Percentiles rank a stretch among this genome's conserved stretches.
Evolutionary conservation across 30 jellyfish, hydroid and myxozoan genomes (phyloP).

Genomic region (Sanderia malayensis): DNA sequence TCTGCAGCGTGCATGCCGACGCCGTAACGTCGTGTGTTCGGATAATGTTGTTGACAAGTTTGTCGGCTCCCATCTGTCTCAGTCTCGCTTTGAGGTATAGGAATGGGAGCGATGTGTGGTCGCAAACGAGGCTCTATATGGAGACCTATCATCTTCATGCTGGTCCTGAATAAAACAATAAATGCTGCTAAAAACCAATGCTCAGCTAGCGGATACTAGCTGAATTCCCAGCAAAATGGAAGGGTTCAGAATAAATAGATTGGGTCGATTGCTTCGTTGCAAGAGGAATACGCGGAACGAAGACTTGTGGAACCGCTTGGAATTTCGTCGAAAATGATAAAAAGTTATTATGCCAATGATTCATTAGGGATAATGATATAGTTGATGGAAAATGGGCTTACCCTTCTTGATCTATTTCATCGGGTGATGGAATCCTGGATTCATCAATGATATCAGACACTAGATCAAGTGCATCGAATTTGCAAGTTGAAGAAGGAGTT

Average conservation of each 20-base stretch:
- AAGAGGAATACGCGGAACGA: too few relatives aligned
- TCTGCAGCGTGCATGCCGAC: conserved; percentile 24
- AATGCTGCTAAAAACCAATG: too few relatives aligned
- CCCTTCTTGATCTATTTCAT: conserved; percentile 33
- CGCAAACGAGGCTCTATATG: conserved; percentile 91
- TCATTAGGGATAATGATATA: too few relatives aligned
- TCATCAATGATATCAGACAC: conserved; percentile 58
- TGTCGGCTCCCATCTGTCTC: conserved; percentile 55
- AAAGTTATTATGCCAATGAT: too few relatives aligned
- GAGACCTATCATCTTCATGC: conserved; percentile 67
- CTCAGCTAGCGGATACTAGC: too few relatives aligned
- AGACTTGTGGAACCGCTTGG: too few relatives aligned
- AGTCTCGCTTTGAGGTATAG: conserved; percentile 61
- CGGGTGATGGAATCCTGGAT: conserved; percentile 16
- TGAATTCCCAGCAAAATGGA: too few relatives aligned
- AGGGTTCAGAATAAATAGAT: too few relatives aligned
- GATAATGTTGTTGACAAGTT: conserved; percentile 10
- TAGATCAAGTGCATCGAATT: conserved; percentile 48
- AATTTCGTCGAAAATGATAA: too few relatives aligned
- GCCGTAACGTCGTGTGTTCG: conserved; percentile 27
- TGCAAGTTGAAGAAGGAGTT: conserved; percentile 50
- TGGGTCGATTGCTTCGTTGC: too few relatives aligned
- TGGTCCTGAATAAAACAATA: too few relatives aligned
- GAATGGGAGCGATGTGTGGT: conserved; percentile 90
- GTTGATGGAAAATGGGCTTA: conserved; percentile 3